Evolutionary conservation across 2,797 vertebrate species (phyloP).

Genomic region (Malacoctenus gilli): DNA sequence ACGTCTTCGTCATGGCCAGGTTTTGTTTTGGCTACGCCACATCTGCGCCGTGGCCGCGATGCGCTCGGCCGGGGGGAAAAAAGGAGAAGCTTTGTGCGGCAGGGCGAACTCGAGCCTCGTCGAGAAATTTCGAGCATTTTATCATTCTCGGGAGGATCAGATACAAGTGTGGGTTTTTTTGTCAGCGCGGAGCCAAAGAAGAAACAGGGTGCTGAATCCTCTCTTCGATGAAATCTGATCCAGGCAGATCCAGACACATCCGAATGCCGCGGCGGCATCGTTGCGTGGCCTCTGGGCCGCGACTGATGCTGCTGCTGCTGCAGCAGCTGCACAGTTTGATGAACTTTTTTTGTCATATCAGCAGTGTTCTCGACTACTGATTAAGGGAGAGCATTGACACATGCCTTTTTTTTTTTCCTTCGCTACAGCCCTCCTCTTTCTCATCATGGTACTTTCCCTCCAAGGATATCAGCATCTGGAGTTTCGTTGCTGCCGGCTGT

Average conservation of each 20-base stretch:
- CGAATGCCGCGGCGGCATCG: conserved; percentile 1
- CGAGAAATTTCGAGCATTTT: not conserved
- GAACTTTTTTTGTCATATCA: conserved; percentile 20
- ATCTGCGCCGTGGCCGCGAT: not conserved
- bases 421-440: not conserved
- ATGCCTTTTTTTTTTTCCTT: no score
- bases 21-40: conserved; percentile 9
- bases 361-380: conserved; percentile 12
- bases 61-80: not conserved
- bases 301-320: not conserved
- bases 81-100: not conserved
- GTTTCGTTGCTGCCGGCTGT: conserved; percentile 28
- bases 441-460: not conserved
- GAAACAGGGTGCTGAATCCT: not conserved
- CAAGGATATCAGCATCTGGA: conserved; percentile 28
- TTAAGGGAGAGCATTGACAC: not conserved
- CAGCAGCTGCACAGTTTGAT: conserved; percentile 10
- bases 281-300: not conserved
- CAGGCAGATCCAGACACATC: conserved; percentile 24
- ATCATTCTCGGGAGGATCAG: not conserved
- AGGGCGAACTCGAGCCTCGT: not conserved
- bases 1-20: not conserved
- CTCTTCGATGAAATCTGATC: conserved; percentile 11
- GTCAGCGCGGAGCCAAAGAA: no score
- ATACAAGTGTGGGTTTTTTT: not conserved